phyloP scores from a whole-genome alignment of 2,797 vertebrate genomes.

The Sitta carolinensis region DNA sequence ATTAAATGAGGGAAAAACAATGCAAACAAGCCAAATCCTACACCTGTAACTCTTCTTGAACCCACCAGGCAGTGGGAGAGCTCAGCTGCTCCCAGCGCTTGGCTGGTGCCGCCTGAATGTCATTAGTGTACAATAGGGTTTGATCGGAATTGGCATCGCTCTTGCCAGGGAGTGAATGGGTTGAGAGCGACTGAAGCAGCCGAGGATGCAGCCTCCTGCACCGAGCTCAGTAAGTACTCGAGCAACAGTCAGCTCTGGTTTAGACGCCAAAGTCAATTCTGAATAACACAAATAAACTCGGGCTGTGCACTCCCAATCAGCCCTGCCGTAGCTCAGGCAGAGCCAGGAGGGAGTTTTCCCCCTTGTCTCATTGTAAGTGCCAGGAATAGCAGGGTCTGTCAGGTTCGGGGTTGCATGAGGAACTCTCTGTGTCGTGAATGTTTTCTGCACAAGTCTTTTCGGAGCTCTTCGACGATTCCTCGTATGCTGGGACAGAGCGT shows the following conservation, averaged over 20 bases:
- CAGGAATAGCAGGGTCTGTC: neutral
- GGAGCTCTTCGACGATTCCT: neutral
- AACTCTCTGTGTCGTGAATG: neutral
- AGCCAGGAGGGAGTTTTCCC: neutral
- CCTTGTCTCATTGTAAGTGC: neutral
- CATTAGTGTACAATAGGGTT: constrained; percentile 30
- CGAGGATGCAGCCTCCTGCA: neutral
- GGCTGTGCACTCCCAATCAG: neutral
- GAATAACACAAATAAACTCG: neutral
- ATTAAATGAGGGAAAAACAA: constrained; percentile 7
- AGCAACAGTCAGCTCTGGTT: neutral
- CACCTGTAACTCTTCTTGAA: constrained; percentile 62
- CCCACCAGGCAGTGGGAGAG: constrained; percentile 27
- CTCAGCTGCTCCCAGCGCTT: constrained; percentile 47
- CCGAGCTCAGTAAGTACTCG: neutral
- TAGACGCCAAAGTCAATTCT: neutral
- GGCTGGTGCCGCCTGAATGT: constrained; percentile 31
- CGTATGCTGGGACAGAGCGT: neutral
- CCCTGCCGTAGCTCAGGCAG: neutral
- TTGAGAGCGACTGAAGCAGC: neutral
- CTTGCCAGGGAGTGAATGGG: neutral
- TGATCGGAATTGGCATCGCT: constrained; percentile 33
- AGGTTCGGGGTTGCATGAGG: neutral
- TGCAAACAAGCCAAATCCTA: constrained; percentile 37
- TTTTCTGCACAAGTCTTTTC: neutral